Percentiles rank a stretch among this genome's conserved stretches.
Evolutionary conservation across 2,113 vertebrate species (phyloP).

Genomic region (Myocastor coypus): DNA sequence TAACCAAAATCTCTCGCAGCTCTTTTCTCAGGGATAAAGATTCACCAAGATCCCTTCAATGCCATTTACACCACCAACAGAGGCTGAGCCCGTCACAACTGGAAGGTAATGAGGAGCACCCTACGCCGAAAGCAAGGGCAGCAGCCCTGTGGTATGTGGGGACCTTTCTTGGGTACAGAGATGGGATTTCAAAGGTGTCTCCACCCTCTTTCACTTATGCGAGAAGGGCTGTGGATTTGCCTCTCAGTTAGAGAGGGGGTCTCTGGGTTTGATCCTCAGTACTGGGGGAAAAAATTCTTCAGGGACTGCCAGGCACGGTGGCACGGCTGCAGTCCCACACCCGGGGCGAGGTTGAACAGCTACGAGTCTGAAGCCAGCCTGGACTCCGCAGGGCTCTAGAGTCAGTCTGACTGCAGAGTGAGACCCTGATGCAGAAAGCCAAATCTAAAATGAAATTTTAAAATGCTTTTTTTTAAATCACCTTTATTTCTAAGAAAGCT

Average conservation of each 20-base stretch:
- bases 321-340: not conserved
- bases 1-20: not conserved
- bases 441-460: not conserved
- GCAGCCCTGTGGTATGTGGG: not conserved
- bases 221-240: not conserved
- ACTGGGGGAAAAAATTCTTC: not conserved
- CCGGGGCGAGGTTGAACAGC: not conserved
- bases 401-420: not conserved
- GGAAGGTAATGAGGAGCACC: conserved; percentile 70
- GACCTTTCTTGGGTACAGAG: not conserved
- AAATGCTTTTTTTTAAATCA: not conserved
- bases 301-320: not conserved
- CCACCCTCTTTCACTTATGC: not conserved
- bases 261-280: not conserved
- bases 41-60: conserved; percentile 27
- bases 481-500: not conserved
- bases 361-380: not conserved
- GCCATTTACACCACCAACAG: conserved; percentile 47
- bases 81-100: conserved; percentile 69
- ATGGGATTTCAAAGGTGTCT: conserved; percentile 16
- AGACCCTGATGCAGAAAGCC: not conserved
- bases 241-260: not conserved
- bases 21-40: conserved; percentile 72
- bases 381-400: not conserved
- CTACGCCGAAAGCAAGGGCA: not conserved